Evolutionary conservation across 2,888 invertebrate species (phyloP).

Genomic region (Trypoxylon attenuatum): DNA sequence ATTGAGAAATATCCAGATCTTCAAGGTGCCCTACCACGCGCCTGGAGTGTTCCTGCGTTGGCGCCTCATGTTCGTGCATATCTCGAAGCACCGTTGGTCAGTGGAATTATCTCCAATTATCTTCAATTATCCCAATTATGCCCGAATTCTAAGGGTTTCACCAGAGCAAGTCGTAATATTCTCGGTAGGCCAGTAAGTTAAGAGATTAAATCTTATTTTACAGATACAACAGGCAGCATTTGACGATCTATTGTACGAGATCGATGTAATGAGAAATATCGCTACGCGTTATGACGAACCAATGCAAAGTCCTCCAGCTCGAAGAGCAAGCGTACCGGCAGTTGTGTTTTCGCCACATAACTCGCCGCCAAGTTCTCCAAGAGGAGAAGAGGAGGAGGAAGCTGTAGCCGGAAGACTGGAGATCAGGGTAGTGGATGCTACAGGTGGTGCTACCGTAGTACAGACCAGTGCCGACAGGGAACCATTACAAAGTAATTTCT

Average conservation of each 20-base stretch:
- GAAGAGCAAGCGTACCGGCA: conserved; percentile 73
- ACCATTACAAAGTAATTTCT: conserved; percentile 66
- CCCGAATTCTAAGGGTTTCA: no score
- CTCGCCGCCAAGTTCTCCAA: conserved; percentile 57
- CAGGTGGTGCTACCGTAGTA: conserved; percentile 70
- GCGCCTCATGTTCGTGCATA: conserved; percentile 78
- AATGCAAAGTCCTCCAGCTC: conserved; percentile 54
- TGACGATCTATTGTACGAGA: conserved; percentile 86
- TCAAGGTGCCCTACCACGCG: conserved; percentile 81
- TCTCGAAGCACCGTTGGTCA: conserved; percentile 83
- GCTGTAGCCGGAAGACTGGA: conserved; percentile 87
- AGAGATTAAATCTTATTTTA: not conserved
- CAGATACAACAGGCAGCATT: conserved; percentile 89
- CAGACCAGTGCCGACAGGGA: conserved; percentile 72
- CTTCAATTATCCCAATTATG: not conserved
- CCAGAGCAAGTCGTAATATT: no score
- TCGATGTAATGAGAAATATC: conserved; percentile 89
- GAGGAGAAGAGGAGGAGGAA: conserved; percentile 75
- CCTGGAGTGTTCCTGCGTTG: conserved; percentile 86
- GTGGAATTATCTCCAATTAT: conserved; percentile 19
- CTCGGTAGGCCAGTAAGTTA: no score
- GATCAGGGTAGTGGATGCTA: conserved; percentile 80
- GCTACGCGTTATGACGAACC: conserved; percentile 77
- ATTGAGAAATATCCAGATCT: conserved; percentile 86
- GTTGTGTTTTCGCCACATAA: conserved; percentile 59